A percentile compares a stretch with the other conserved stretches of the same genome.
Evolutionary conservation across 2,113 vertebrate species (phyloP).

Genomic region (Galemys pyrenaicus): DNA sequence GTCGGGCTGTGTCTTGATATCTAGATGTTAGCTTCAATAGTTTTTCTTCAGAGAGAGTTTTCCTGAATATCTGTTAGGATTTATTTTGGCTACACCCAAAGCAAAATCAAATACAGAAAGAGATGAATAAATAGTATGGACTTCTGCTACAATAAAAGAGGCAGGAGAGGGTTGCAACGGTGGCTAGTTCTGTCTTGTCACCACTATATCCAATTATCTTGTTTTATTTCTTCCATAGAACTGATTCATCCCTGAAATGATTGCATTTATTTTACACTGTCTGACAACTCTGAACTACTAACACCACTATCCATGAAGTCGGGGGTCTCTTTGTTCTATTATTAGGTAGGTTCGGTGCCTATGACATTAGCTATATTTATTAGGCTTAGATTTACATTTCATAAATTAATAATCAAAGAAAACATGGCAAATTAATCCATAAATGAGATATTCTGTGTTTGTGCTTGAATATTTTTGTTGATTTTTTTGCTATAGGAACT

Average conservation of each 20-base stretch:
- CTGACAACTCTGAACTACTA: not conserved
- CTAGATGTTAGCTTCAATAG: not conserved
- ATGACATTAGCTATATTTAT: not conserved
- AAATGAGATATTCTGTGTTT: not conserved
- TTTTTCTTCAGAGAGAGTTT: not conserved
- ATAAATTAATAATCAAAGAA: not conserved
- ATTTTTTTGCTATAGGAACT: not conserved
- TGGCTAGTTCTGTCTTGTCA: not conserved
- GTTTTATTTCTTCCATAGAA: not conserved
- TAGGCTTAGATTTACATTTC: not conserved
- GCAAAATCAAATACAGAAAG: not conserved
- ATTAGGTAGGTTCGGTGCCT: accelerated
- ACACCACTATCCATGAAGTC: not conserved
- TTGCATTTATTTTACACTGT: not conserved
- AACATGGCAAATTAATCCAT: not conserved
- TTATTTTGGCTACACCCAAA: not conserved
- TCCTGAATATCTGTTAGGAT: not conserved
- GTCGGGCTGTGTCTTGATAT: not conserved
- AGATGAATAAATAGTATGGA: not conserved
- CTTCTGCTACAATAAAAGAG: not conserved
- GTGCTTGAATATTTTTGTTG: not conserved
- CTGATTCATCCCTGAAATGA: not conserved
- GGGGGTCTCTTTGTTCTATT: not conserved
- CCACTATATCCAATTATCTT: not conserved
- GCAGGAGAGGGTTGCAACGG: not conserved